Conservation (phyloP, 2,888 invertebrate genomes). For the Agrotis segetum region DNA sequence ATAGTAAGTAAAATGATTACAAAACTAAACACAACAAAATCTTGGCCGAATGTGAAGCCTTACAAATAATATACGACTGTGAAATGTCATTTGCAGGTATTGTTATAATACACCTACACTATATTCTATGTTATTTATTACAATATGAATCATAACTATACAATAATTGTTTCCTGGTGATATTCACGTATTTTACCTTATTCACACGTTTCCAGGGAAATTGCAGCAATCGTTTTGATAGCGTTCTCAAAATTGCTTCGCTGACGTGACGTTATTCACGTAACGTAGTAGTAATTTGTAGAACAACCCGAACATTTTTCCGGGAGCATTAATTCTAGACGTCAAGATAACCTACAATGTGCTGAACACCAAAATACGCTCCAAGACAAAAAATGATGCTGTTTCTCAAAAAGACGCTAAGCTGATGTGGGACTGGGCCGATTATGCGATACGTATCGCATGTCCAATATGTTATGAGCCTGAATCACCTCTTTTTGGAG, state of each 20-base stretch:
- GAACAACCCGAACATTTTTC: not conserved
- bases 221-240: not conserved
- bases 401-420: no score
- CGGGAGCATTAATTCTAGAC: no score
- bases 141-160: slow-evolving; percentile 28
- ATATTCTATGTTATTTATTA: slow-evolving; percentile 20
- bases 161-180: slow-evolving; percentile 32
- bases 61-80: slow-evolving; percentile 6
- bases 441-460: no score
- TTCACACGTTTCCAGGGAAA: slow-evolving; percentile 26
- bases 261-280: not conserved
- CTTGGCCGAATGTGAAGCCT: slow-evolving; percentile 13
- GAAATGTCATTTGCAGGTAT: not conserved
- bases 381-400: no score
- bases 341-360: no score
- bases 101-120: not conserved
- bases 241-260: not conserved
- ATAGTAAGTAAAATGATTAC: not conserved
- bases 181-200: slow-evolving; percentile 49
- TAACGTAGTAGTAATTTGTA: no score
- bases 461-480: no score
- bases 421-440: not conserved
- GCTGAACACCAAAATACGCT: no score
- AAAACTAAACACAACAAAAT: not conserved
- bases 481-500: no score